Base-by-base conservation (phyloP, 2,113 vertebrate species). In the Chitala chitala region DNA sequence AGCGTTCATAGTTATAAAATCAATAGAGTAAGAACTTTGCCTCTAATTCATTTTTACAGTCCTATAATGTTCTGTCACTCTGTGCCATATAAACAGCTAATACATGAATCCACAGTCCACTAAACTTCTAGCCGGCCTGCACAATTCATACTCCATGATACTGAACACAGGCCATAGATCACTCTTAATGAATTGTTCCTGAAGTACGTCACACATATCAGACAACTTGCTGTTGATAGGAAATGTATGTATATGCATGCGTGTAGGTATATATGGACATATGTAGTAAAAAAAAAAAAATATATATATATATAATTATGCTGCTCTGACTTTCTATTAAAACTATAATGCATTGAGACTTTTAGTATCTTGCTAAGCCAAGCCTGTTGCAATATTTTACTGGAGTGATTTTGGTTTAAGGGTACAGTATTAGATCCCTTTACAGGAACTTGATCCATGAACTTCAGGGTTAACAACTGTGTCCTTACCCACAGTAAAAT, bases 71-170 rank as follows among this genome's bases (percentile, higher is more conserved):
- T 71, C 72, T 74, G 78, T 74, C 75, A 79, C 74, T 69, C 33
- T 31, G 59, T 31, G 76, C 82, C 81, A 77, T 54, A 82, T 84
- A 78, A 84, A 87, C 55, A 83, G n/a, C 26, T 77, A 75, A 79
- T 58, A 74, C 73, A 83, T 76, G 63, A 80, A 78, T 77, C 68
- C n/a, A 76, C 71, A 81, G 59, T 73, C 73, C 64, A 81, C 74
- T 83, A 85, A 84, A 85, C 81, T 77, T 82, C 71, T n/a, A 78
- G 65, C 40, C 40, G 17, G 29, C 3, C 50, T 38, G 29, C 17
- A 54, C 50, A 9, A 54, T 33, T 20, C 48, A 24, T 4, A 44
- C 20, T 51, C 20, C 48, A 20, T 20, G 1, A 51, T 51, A 20
- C 12, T 24, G 40, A 44, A 44, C n/a, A 44, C n/a, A 66, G 22